These are phyloP conservation scores for Archilochus colubris DNA, from an alignment of 2,113 vertebrate species.

Conservation along the genomic window DNA sequence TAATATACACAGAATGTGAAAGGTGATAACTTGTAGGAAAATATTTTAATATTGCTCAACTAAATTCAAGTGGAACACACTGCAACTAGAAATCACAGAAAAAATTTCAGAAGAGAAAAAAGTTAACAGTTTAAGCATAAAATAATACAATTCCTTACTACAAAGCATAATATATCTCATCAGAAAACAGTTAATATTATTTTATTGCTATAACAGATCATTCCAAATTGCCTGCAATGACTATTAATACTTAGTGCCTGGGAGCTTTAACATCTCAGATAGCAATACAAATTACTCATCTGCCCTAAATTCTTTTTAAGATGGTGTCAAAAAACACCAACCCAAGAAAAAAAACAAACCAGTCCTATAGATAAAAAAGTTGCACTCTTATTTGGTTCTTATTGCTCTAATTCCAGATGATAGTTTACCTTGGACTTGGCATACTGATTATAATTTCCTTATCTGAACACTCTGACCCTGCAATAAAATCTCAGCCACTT, in stretches of 20 bases:
- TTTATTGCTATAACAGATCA: not conserved
- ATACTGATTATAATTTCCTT: not conserved
- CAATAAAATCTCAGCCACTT: not conserved
- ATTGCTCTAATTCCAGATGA: not conserved
- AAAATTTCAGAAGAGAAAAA: not conserved
- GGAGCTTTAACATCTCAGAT: not conserved
- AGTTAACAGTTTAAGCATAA: not conserved
- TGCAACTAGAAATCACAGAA: not conserved
- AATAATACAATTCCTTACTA: not conserved
- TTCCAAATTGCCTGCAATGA: not conserved
- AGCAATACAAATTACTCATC: not conserved
- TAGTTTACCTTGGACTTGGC: not conserved
- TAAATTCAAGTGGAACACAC: not conserved
- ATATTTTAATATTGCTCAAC: not conserved
- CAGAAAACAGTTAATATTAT: not conserved
- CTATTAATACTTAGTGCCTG: not conserved
- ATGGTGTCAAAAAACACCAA: not conserved
- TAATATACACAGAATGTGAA: not conserved
- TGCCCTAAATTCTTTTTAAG: not conserved
- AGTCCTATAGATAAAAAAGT: not conserved
- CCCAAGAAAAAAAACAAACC: not conserved
- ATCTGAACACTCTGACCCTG: not conserved
- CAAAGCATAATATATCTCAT: not conserved
- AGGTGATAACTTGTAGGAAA: not conserved
- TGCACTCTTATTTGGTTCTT: not conserved